Conservation (phyloP, 2,113 vertebrate species). For the Polypterus senegalus region DNA sequence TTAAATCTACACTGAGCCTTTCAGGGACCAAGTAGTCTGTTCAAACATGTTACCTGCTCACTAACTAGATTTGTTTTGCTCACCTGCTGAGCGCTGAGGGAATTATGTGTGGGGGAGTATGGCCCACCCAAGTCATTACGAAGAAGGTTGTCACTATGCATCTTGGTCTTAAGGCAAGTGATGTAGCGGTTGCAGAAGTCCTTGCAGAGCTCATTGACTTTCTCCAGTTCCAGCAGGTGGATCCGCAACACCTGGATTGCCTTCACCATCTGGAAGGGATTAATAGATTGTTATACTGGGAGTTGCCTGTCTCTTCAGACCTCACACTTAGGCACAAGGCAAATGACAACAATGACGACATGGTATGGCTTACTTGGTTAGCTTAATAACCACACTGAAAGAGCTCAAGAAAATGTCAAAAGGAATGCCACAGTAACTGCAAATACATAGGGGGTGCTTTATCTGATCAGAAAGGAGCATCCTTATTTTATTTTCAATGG, state of each 20-base stretch:
- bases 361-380: no score
- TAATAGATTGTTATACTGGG: background rate
- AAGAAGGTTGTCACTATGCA: constrained; percentile 98
- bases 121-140: constrained; percentile 90
- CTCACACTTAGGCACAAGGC: background rate
- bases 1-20: no score
- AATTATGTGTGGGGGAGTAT: constrained; percentile 86
- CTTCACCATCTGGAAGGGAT: constrained; percentile 77
- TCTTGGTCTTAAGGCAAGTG: constrained; percentile 98
- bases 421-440: no score
- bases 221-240: constrained; percentile 93
- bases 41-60: no score
- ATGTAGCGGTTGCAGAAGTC: constrained; percentile 98
- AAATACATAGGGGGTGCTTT: no score
- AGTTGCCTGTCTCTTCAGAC: background rate
- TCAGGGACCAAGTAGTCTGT: no score
- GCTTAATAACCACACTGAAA: no score
- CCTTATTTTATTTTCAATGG: no score
- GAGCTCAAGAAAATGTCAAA: no score
- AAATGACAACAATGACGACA: no score
- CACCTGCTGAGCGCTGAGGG: constrained; percentile 76
- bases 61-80: constrained; percentile 7
- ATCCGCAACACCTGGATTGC: constrained; percentile 95
- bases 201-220: constrained; percentile 96
- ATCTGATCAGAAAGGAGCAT: no score